These are phyloP conservation scores for Anthoscopus minutus DNA, from an alignment of 2,113 vertebrate genomes.

Conservation along the genomic window DNA sequence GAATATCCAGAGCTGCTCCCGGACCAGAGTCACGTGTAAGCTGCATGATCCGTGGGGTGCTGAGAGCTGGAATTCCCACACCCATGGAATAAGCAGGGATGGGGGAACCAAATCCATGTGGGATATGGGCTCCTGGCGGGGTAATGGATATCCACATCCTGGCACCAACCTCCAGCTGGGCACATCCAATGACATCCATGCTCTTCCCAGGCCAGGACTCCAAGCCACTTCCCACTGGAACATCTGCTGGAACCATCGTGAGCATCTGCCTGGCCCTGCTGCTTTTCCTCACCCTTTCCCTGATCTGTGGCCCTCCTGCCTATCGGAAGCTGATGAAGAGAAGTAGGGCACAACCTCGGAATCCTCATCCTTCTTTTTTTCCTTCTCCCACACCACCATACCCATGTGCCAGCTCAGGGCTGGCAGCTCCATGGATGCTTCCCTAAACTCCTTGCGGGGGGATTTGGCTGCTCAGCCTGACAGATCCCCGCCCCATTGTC, in stretches of 20 bases:
- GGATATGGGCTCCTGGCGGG: fast-evolving
- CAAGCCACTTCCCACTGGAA: neutral
- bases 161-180: neutral
- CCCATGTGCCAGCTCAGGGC: fast-evolving
- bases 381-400: fast-evolving
- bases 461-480: neutral
- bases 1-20: neutral
- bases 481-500: neutral
- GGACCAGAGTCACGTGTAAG: conserved; percentile 65
- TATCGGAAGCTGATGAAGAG: conserved; percentile 70
- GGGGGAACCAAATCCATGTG: neutral
- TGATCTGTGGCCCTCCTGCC: conserved; percentile 52
- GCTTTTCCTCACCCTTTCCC: conserved; percentile 34
- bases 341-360: conserved; percentile 29
- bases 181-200: fast-evolving
- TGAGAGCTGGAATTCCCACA: neutral
- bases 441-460: neutral
- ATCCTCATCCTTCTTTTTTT: neutral
- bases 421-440: neutral
- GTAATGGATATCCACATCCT: neutral
- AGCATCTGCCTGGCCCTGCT: conserved; percentile 67
- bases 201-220: conserved; percentile 52
- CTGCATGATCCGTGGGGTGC: fast-evolving
- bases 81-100: fast-evolving
- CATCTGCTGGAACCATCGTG: neutral